Evolutionary conservation across 64 coral and sea anemone genomes (phyloP), one percentile per base, ranked within the genome.

Genomic region (Hydrozoanthus tunicans): DNA sequence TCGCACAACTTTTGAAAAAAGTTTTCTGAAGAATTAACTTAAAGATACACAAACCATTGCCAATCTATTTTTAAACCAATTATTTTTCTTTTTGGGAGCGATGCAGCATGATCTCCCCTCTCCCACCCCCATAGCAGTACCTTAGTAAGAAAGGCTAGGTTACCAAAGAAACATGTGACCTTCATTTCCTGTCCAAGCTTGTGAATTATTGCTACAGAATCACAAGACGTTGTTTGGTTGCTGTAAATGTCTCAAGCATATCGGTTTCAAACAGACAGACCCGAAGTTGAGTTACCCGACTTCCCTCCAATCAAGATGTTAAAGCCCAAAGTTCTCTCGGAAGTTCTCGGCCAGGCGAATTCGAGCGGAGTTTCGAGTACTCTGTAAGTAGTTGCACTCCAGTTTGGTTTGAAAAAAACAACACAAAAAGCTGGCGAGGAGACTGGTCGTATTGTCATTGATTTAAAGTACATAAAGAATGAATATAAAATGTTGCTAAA

Each of bases 271-370:
- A 58, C 84, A 61, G 68, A 88, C 0, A 73, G 12, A 66, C 10
- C 27, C 43, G 95, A 94, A 82, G 82, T 96, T 88, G 95, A 96
- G 17, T 78, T 94, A 26, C 92, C 90, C 12, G 92, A 94, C 64
- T 96, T 94, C 25, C 95, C 92, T 81, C 92, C 83, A 13, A 85
- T 89, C 10, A 92, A 83, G 43, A 96, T 96, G 95, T 58, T 96
- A 7, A 94, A 93, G 53, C 95, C 95, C 5, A 96, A 96, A 94
- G 95, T 96, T 6, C 79, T 96, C 5, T 89, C 92, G 54, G 95
- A 96, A 68, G 85, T 96, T 32, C 78, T 96, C 12, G 82, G 89
- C 3, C 95, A 96, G 81, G 95, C 95, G 11, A 96, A 92, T 32
- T 94, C 92, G 55, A 93, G 92, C 10, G 95, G 95, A 59, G 95